Base-by-base conservation (phyloP, 1,140 invertebrate genomes). In the Caligus rogercresseyi region DNA sequence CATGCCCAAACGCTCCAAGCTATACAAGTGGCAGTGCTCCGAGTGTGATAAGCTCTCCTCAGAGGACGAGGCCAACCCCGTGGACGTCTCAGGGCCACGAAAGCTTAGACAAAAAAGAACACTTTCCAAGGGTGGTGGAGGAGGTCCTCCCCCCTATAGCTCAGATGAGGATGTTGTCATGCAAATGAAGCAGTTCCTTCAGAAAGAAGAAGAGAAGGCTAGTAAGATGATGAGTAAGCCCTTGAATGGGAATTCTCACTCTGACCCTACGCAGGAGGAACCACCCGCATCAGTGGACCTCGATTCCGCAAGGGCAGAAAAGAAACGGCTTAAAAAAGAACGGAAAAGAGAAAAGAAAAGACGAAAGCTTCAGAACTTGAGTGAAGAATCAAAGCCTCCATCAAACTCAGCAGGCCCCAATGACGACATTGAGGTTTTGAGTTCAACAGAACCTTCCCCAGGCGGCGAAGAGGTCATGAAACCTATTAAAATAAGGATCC, bases 1-100 rank as follows among this genome's bases (percentile, higher is more conserved):
- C 56, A 85, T 95, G 75, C 93, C 94, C 0, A 91, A 90, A 72
- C 94, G 93, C 77, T 90, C 89, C 20, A 92, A 92, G 75, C 79
- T 87, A 2, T 87, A 79, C 76, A 90, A 89, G 68, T 96, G 91
- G 92, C 86, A 89, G 77, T 90, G 87, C 71, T 88, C 86, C 0
- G 86, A 89, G 72, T 90, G 87, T 69, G 86, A 88, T 70, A 88
- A 87, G 68, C 84, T 77, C 64, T 76, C 84, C 1, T 85, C 84
- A 1, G 83, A 83, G 55, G 86, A 84, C 0, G 83, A 85, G 68
- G 74, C 76, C 0, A 83, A 86, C 67, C 61, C 61, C 25, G 64
- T 77, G 80, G 26, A 19, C n/a, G 31, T 7, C 21, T 61, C 0
- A 77, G 86, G 20, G 83, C 31, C 31, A 11, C 31, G 31, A 7